Conservation (phyloP, 2,888 invertebrate species). For the Mylabris sibirica region DNA sequence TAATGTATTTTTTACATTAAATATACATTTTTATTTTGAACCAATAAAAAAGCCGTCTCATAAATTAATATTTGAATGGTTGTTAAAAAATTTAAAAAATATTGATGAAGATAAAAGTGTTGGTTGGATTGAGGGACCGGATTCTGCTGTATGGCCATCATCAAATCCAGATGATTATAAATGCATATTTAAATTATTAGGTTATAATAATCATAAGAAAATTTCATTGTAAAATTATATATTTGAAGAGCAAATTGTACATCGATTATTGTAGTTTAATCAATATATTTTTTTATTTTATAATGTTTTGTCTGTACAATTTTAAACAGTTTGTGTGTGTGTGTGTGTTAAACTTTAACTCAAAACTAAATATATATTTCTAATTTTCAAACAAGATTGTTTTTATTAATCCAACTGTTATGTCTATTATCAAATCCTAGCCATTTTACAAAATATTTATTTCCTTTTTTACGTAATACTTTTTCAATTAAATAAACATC, state of each 20-base stretch:
- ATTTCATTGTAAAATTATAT: background rate
- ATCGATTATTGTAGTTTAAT: background rate
- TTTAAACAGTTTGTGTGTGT: too few species aligned
- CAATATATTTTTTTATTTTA: too few species aligned
- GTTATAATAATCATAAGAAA: background rate
- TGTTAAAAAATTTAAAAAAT: background rate
- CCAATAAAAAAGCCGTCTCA: background rate
- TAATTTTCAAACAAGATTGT: background rate
- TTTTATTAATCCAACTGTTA: background rate
- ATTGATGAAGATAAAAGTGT: background rate
- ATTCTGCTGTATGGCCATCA: background rate
- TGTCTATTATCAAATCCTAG: slow-evolving; percentile 25
- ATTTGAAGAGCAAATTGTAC: background rate
- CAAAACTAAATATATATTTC: too few species aligned
- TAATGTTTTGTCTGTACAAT: too few species aligned
- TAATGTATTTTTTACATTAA: background rate
- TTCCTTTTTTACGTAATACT: slow-evolving; percentile 41
- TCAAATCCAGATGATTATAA: background rate
- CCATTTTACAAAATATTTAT: slow-evolving; percentile 47
- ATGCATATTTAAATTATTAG: background rate
- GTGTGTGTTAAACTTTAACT: too few species aligned
- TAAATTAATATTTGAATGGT: background rate
- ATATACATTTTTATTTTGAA: background rate
- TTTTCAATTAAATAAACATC: slow-evolving; percentile 52
- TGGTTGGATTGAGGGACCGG: background rate